Percentiles rank a stretch among this genome's conserved stretches.
phyloP scores from a whole-genome alignment of 2,888 invertebrate genomes.

The Leptopilina syphax region DNA sequence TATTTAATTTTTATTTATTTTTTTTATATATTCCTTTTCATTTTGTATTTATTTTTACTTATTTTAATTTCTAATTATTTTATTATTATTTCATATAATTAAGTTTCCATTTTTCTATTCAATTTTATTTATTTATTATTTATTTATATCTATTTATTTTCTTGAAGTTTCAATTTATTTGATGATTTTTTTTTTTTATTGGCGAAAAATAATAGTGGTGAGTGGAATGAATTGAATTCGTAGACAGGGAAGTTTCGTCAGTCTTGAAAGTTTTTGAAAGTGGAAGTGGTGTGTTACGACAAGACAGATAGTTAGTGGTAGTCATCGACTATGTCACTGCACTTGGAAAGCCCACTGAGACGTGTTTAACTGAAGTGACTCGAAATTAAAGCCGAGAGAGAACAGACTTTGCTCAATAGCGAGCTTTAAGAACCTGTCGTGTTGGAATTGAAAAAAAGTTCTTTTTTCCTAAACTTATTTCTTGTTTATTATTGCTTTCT shows the following conservation, averaged over 20 bases:
- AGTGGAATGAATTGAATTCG: not conserved
- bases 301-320: constrained; percentile 24
- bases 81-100: too few relatives aligned
- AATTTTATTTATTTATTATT: too few relatives aligned
- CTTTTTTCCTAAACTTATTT: not conserved
- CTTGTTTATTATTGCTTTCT: not conserved
- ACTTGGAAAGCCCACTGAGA: constrained; percentile 55
- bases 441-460: not conserved
- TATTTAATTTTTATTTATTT: too few relatives aligned
- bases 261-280: constrained; percentile 13
- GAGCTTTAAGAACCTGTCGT: constrained; percentile 29
- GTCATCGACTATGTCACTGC: constrained; percentile 48
- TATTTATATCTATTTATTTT: not conserved
- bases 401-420: constrained; percentile 10
- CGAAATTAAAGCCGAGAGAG: constrained; percentile 42
- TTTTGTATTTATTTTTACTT: too few relatives aligned
- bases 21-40: too few relatives aligned
- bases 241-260: not conserved
- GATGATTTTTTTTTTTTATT: too few relatives aligned
- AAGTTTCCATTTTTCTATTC: too few relatives aligned
- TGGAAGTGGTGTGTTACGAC: constrained; percentile 37
- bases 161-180: too few relatives aligned
- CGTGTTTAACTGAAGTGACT: constrained; percentile 42
- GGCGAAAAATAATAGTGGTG: too few relatives aligned
- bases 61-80: too few relatives aligned